Conservation (phyloP, 2,888 invertebrate species). For the Hirtodrosophila cameraria region DNA sequence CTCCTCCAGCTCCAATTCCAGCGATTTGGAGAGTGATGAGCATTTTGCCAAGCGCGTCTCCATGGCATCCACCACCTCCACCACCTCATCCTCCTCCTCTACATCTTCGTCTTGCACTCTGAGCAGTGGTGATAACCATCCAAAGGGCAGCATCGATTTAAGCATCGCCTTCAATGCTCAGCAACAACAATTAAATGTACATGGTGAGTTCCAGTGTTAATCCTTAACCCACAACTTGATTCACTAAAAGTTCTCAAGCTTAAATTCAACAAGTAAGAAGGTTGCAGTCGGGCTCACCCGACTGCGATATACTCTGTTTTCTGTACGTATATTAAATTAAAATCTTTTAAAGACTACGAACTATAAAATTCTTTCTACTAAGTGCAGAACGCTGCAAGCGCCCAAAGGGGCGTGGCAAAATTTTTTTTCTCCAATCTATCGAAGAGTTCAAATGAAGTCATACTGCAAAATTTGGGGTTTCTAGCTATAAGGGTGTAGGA, state of each 20-base stretch:
- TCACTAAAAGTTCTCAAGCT: background rate
- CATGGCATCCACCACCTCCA: constrained; percentile 20
- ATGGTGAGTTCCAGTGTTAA: constrained; percentile 86
- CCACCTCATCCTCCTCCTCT: constrained; percentile 9
- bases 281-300: too few species aligned
- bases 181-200: constrained; percentile 87
- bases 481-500: too few species aligned
- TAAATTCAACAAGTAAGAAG: too few species aligned
- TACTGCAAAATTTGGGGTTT: too few species aligned
- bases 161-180: constrained; percentile 85
- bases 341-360: too few species aligned
- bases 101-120: constrained; percentile 3
- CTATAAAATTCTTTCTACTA: too few species aligned
- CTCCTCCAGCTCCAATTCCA: constrained; percentile 85
- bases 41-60: constrained; percentile 84
- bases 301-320: too few species aligned
- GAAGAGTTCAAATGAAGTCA: too few species aligned
- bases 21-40: constrained; percentile 83
- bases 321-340: too few species aligned
- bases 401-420: too few species aligned
- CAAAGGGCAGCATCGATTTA: constrained; percentile 87
- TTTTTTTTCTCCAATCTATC: too few species aligned
- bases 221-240: background rate
- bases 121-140: constrained; percentile 19
- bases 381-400: too few species aligned